Evolutionary conservation across 2,888 invertebrate species (phyloP).

Genomic region (Onchidella celtica): DNA sequence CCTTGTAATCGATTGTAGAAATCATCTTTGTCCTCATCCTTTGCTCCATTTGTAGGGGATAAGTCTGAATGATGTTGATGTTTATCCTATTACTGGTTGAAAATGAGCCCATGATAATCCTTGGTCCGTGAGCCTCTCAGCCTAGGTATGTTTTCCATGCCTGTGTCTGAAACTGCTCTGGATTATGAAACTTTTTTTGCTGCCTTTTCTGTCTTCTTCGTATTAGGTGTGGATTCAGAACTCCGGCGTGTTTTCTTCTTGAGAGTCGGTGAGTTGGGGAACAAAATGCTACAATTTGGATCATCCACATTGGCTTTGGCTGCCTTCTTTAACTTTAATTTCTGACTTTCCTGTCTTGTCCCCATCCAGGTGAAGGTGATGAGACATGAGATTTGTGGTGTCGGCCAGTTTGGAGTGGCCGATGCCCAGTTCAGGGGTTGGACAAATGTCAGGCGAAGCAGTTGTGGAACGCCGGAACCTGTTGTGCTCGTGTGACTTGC

Average conservation of each 20-base stretch:
- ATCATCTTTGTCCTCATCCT: too few species aligned
- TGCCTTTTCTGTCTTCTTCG: not conserved
- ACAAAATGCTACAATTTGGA: constrained; percentile 65
- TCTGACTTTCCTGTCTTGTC: not conserved
- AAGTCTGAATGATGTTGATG: too few species aligned
- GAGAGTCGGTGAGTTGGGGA: constrained; percentile 56
- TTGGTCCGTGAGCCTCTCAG: too few species aligned
- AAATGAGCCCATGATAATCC: too few species aligned
- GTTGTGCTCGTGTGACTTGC: not conserved
- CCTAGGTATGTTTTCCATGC: too few species aligned
- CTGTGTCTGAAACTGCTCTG: constrained; percentile 47
- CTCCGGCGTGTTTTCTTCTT: constrained; percentile 51
- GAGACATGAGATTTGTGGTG: constrained; percentile 4
- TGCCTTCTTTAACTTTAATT: constrained; percentile 12
- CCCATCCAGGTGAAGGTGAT: not conserved
- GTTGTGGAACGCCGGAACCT: too few species aligned
- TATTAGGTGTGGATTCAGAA: not conserved
- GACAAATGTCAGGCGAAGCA: too few species aligned
- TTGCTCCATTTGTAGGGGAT: too few species aligned
- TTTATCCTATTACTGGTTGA: too few species aligned
- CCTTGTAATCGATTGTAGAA: too few species aligned
- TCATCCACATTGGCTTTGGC: constrained; percentile 51
- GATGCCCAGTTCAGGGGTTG: not conserved
- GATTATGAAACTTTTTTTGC: not conserved
- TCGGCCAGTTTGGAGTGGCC: not conserved